phyloP scores from a whole-genome alignment of 2,797 vertebrate species.

The Falco rusticolus region DNA sequence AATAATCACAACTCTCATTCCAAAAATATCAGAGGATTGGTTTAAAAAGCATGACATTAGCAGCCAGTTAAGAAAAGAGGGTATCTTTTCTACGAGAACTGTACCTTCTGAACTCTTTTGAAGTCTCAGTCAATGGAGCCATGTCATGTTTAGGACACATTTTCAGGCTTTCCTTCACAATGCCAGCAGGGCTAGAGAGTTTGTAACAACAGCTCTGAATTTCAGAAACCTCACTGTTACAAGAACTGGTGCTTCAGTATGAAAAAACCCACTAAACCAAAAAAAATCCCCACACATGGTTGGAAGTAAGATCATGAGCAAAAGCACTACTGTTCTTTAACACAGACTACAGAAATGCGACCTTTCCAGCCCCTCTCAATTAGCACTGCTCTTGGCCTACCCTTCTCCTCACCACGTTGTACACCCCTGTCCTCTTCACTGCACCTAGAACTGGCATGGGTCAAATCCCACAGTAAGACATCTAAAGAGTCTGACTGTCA shows the following conservation, averaged over 20 bases:
- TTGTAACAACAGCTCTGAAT: not conserved
- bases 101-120: not conserved
- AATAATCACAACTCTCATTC: not conserved
- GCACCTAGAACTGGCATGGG: not conserved
- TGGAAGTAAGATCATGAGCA: not conserved
- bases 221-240: not conserved
- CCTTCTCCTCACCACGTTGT: not conserved
- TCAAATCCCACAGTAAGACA: not conserved
- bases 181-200: not conserved
- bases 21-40: not conserved
- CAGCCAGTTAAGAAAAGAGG: not conserved
- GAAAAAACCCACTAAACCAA: not conserved
- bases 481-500: not conserved
- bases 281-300: rapidly evolving
- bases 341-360: not conserved
- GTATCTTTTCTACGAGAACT: not conserved
- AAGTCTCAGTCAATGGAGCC: not conserved
- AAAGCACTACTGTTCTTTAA: not conserved
- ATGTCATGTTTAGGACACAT: not conserved
- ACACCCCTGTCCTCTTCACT: not conserved
- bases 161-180: not conserved
- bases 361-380: not conserved
- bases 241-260: slow-evolving; percentile 8
- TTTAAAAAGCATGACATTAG: not conserved
- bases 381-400: not conserved